These are phyloP conservation scores for Alexandromys fortis DNA, from an alignment of 2,113 vertebrate species.

Conservation along the genomic window DNA sequence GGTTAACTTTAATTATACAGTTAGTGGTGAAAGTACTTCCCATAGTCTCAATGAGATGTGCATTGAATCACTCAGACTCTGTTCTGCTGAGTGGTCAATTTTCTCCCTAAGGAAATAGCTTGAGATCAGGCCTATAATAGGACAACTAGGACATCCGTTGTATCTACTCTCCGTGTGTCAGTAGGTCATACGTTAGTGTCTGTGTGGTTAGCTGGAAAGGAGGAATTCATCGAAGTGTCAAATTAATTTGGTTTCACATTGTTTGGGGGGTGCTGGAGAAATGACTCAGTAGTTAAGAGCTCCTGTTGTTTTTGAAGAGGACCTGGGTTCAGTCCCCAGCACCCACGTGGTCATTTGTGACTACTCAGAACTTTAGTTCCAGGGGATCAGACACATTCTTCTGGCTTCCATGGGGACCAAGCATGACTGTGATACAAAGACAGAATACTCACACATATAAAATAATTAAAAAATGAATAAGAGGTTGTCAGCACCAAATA, in stretches of 20 bases:
- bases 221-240: background rate
- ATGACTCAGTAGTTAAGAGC: background rate
- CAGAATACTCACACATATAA: background rate
- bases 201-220: background rate
- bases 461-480: background rate
- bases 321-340: background rate
- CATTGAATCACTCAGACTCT: background rate
- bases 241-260: background rate
- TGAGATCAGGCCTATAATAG: background rate
- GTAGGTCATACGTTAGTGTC: background rate
- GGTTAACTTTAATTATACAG: background rate
- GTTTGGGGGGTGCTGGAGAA: background rate
- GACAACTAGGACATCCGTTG: background rate
- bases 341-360: background rate
- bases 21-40: conserved; percentile 4
- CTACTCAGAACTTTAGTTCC: background rate
- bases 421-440: background rate
- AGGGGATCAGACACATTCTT: background rate
- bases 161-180: background rate
- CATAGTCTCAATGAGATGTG: background rate
- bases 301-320: background rate
- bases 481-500: background rate
- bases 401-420: background rate
- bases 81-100: background rate
- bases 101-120: background rate